These are phyloP conservation scores for Cheiracanthium punctorium DNA, from an alignment of 2,888 invertebrate species.

Conservation along the genomic window DNA sequence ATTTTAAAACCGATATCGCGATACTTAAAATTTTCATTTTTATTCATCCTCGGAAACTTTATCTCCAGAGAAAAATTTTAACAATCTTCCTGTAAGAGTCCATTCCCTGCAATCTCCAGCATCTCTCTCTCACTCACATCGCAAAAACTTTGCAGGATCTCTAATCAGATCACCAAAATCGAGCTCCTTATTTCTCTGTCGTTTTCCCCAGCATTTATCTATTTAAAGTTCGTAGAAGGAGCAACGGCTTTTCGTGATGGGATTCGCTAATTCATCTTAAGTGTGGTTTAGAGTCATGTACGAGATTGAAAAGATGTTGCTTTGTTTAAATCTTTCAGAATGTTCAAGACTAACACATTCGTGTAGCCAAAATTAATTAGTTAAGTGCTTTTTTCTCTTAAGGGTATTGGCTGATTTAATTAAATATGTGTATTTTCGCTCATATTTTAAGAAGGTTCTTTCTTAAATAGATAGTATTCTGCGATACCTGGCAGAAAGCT, in stretches of 20 bases:
- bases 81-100: constrained; percentile 27
- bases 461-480: too few relatives aligned
- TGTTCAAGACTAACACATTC: background rate
- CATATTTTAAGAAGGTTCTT: too few relatives aligned
- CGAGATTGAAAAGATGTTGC: constrained; percentile 2
- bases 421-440: too few relatives aligned
- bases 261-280: constrained; percentile 30
- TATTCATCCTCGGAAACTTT: background rate
- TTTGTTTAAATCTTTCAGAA: background rate
- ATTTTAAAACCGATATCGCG: too few relatives aligned
- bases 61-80: constrained; percentile 21
- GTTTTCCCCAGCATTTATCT: constrained; percentile 48
- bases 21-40: background rate
- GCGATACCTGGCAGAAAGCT: too few relatives aligned
- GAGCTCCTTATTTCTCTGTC: constrained; percentile 30
- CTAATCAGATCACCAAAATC: constrained; percentile 43
- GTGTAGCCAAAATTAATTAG: background rate
- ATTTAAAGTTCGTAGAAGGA: constrained; percentile 52
- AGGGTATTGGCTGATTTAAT: too few relatives aligned
- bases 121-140: constrained; percentile 33
- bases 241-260: constrained; percentile 14
- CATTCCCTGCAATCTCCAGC: constrained; percentile 21
- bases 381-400: background rate
- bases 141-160: constrained; percentile 9
- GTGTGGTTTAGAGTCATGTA: background rate